Evolutionary conservation across 2,797 vertebrate genomes (phyloP), one percentile per base, ranked within the genome.

Genomic region (Phylloscopus collybita): DNA sequence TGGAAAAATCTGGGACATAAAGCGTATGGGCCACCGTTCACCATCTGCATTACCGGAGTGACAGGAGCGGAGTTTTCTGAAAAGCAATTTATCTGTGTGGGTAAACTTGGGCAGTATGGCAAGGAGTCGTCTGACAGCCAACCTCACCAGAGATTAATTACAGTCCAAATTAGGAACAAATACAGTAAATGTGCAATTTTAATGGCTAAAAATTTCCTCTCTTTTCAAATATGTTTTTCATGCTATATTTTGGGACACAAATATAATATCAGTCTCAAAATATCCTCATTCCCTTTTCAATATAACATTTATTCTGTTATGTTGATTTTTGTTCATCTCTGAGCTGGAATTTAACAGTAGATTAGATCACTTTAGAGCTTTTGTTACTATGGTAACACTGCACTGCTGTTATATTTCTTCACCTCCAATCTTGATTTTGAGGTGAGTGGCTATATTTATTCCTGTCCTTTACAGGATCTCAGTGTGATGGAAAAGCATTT

Each of bases 351-450:
- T 97, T 95, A 95, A 97, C 95, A 97, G 94, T 93, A 95, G 95
- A 97, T 98, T 97, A 97, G 96, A 97, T 97, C 96, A 97, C 97
- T 97, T 97, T 90, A 92, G 95, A 97, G 95, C 80, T 92, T 96
- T 90, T 96, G 97, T 97, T 98, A 97, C 97, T 93, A 97, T 97
- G 97, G 97, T 93, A 96, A 98, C 96, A 82, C 83, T 86, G 88
- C 29, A 40, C 91, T 85, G 91, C 75, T 72, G 80, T 85, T 94
- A 60, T 89, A 95, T 95, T 96, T 97, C 93, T 96, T 97, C 93
- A 89, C 95, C 96, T 98, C 94, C 92, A 94, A 93, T 97, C 91
- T 96, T 80, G 92, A 97, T 95, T 95, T 91, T 88, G 92, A 97
- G 94, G 94, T 96, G 90, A 97, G 88, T 97, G 65, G 90, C 85